phyloP scores from a whole-genome alignment of 2,888 invertebrate genomes.

The Branchipolynoe longqiensis region DNA sequence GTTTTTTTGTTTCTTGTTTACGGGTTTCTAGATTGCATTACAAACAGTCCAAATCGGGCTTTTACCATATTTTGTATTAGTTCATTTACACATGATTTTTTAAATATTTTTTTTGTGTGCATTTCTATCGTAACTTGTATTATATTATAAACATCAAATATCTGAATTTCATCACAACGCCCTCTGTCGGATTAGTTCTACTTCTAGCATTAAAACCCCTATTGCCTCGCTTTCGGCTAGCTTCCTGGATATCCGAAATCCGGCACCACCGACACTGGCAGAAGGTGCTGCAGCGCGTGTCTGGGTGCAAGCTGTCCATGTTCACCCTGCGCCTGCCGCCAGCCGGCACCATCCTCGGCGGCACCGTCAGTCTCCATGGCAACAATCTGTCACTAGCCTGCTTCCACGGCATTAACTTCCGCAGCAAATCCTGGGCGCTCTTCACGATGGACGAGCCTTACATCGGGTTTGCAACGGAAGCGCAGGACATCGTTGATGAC shows the following conservation, averaged over 20 bases:
- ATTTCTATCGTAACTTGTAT: too few relatives aligned
- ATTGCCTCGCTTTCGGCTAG: background rate
- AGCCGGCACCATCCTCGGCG: slow-evolving; percentile 91
- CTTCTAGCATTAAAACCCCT: too few relatives aligned
- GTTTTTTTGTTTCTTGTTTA: too few relatives aligned
- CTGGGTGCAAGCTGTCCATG: slow-evolving; percentile 89
- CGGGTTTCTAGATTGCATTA: too few relatives aligned
- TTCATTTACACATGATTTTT: too few relatives aligned
- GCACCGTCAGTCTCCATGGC: slow-evolving; percentile 86
- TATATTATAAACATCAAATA: too few relatives aligned
- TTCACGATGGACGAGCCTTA: slow-evolving; percentile 72
- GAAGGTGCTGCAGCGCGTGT: slow-evolving; percentile 90
- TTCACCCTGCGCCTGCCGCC: slow-evolving; percentile 82
- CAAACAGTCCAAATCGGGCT: too few relatives aligned
- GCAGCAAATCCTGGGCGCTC: slow-evolving; percentile 69
- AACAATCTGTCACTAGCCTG: slow-evolving; percentile 96
- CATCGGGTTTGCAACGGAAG: slow-evolving; percentile 83
- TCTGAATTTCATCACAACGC: too few relatives aligned
- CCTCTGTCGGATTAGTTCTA: too few relatives aligned
- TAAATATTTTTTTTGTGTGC: too few relatives aligned
- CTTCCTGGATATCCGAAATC: slow-evolving; percentile 66
- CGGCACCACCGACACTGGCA: slow-evolving; percentile 97
- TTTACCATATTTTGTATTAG: too few relatives aligned
- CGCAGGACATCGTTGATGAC: slow-evolving; percentile 86
- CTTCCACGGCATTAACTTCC: slow-evolving; percentile 90